Conservation (phyloP, 2,113 vertebrate genomes). For the Plectropomus leopardus region DNA sequence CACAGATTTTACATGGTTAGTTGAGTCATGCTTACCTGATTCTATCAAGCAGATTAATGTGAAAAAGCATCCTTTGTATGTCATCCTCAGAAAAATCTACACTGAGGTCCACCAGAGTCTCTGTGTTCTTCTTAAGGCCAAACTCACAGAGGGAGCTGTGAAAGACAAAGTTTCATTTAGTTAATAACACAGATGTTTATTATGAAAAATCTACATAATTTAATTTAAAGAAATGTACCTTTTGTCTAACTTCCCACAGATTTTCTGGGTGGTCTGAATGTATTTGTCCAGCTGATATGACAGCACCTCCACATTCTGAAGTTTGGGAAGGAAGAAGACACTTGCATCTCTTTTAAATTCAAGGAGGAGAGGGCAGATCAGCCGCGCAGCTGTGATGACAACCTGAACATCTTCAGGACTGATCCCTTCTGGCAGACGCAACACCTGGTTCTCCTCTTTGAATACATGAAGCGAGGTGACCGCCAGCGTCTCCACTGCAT, state of each 20-base stretch:
- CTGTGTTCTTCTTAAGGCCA: background rate
- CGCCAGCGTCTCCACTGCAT: slow-evolving; percentile 82
- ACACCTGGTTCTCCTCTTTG: slow-evolving; percentile 30
- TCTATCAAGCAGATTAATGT: slow-evolving; percentile 46
- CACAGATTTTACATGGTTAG: too few relatives aligned
- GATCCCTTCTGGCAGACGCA: slow-evolving; percentile 51
- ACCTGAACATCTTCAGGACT: slow-evolving; percentile 40
- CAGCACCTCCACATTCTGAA: slow-evolving; percentile 72
- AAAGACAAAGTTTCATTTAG: background rate
- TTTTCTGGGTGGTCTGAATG: slow-evolving; percentile 53
- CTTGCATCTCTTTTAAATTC: slow-evolving; percentile 73
- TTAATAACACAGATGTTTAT: background rate
- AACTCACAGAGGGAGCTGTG: slow-evolving; percentile 42
- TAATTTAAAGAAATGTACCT: slow-evolving; percentile 32
- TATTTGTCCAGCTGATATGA: slow-evolving; percentile 76
- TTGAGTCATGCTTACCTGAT: slow-evolving; percentile 51
- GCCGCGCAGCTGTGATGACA: slow-evolving; percentile 56
- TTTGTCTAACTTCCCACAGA: slow-evolving; percentile 67
- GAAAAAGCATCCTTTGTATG: slow-evolving; percentile 54
- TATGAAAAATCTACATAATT: background rate
- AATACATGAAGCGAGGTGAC: slow-evolving; percentile 81
- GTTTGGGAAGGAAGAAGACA: slow-evolving; percentile 72
- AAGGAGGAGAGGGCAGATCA: slow-evolving; percentile 69
- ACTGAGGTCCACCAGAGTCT: slow-evolving; percentile 30
- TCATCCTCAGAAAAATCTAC: slow-evolving; percentile 56